phyloP scores from a whole-genome alignment of 2,888 invertebrate genomes.

The Isotomurus palustris region DNA sequence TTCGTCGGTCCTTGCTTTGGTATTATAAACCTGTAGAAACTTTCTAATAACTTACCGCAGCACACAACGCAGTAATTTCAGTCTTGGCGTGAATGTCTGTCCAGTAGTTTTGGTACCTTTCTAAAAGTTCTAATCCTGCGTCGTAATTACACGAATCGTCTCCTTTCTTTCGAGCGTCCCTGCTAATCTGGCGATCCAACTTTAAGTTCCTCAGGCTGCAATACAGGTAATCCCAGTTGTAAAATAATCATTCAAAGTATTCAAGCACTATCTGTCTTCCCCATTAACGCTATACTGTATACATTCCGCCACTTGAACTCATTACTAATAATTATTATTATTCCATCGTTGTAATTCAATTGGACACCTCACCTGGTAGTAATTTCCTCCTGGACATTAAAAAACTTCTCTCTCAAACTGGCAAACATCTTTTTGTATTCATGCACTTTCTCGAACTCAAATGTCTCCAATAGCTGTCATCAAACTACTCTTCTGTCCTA shows the following conservation, averaged over 20 bases:
- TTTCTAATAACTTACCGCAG: slow-evolving; percentile 54
- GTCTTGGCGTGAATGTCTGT: slow-evolving; percentile 63
- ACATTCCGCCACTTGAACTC: too few species aligned
- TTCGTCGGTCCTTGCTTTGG: too few species aligned
- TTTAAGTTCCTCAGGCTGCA: slow-evolving; percentile 41
- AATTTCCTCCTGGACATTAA: slow-evolving; percentile 54
- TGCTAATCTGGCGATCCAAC: slow-evolving; percentile 36
- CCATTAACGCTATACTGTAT: too few species aligned
- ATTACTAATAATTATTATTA: not conserved
- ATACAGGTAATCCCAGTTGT: too few species aligned
- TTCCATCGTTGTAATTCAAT: not conserved
- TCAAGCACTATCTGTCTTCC: too few species aligned
- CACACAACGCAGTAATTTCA: slow-evolving; percentile 60
- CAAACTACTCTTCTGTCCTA: too few species aligned
- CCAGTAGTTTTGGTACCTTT: slow-evolving; percentile 69
- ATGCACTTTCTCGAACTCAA: too few species aligned
- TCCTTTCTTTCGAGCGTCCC: slow-evolving; percentile 17
- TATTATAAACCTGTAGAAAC: too few species aligned
- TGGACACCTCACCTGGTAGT: slow-evolving; percentile 47
- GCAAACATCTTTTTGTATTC: slow-evolving; percentile 54
- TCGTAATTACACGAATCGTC: slow-evolving; percentile 54
- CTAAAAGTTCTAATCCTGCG: slow-evolving; percentile 65
- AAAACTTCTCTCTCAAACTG: slow-evolving; percentile 53
- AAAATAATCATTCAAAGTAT: too few species aligned
- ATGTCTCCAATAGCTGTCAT: too few species aligned